Base-by-base conservation (phyloP, 2,797 vertebrate species). In the Chanos chanos region DNA sequence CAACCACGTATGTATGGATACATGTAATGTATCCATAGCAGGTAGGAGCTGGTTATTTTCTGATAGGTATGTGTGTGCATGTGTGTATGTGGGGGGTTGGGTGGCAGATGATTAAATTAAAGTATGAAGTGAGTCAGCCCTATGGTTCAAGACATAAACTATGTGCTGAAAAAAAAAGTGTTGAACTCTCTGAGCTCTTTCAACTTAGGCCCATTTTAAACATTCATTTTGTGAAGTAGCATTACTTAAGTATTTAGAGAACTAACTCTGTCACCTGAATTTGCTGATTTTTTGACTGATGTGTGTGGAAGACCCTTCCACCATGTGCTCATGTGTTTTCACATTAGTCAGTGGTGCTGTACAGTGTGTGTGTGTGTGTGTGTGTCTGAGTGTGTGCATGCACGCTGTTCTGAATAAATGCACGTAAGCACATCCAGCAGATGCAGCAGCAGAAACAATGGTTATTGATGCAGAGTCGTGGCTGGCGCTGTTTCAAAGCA, bases 401-500 rank as follows among this genome's bases (percentile, higher is more conserved):
- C 21, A 16, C 27, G n/a, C 1, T 8, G n/a, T 33, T 55, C 33
- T 15, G 28, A 49, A 70, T 15, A 36, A 36, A 37, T 2, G 5
- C n/a, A 30, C 9, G 48, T 25, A 18, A 28, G 58, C 18, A 57
- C 57, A 71, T 52, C 61, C 36, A 33, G 55, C 68, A 56, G 60
- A 57, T 52, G 49, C 34, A 22, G 55, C 40, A 30, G 9, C 12
- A 40, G 21, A 22, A 60, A 30, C 1, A 21, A 41, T 31, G 30
- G 43, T 63, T 68, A 43, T 69, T 60, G 33, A 69, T 49, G 40
- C 59, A 3, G 2, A 37, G 43, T 27, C 68, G 49, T 48, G 45
- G 51, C 54, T 50, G 65, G 58, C 56, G 34, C 22, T 15, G 0
- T 58, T 71, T 75, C 58, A 72, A 75, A 72, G 61, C 67, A 57